Evolutionary conservation across 1,140 invertebrate genomes (phyloP).

Genomic region (Nautilus pompilius): DNA sequence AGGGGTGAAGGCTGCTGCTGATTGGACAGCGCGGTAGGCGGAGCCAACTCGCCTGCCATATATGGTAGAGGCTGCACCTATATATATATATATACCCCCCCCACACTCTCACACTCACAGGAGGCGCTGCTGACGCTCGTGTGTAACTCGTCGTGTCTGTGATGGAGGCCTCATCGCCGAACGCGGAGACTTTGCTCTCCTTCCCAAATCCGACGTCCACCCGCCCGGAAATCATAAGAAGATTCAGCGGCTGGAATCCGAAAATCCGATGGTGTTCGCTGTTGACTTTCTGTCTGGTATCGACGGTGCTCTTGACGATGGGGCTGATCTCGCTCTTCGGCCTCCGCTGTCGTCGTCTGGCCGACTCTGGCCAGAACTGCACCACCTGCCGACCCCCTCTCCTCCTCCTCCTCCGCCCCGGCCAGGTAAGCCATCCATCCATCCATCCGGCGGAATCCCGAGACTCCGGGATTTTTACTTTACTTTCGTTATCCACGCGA

Average conservation of each 20-base stretch:
- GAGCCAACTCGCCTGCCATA: too few relatives aligned
- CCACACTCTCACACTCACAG: too few relatives aligned
- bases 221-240: too few relatives aligned
- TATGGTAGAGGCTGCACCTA: too few relatives aligned
- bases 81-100: too few relatives aligned
- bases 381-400: background rate
- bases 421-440: background rate
- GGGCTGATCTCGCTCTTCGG: background rate
- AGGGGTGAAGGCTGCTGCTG: too few relatives aligned
- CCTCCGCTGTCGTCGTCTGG: background rate
- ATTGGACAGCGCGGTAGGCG: too few relatives aligned
- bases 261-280: background rate
- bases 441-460: background rate
- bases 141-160: too few relatives aligned
- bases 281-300: background rate
- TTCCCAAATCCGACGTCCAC: too few relatives aligned
- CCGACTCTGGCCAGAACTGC: background rate
- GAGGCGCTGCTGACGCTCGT: too few relatives aligned
- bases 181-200: too few relatives aligned
- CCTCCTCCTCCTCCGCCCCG: background rate
- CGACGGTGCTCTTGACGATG: background rate
- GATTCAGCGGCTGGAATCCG: background rate
- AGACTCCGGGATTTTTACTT: background rate
- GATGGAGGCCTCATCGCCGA: too few relatives aligned
- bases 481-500: background rate